A percentile compares a stretch with the other conserved stretches of the same genome.
These are phyloP conservation scores for Oncorhynchus nerka DNA, from an alignment of 2,113 vertebrate genomes.

Conservation along the genomic window DNA sequence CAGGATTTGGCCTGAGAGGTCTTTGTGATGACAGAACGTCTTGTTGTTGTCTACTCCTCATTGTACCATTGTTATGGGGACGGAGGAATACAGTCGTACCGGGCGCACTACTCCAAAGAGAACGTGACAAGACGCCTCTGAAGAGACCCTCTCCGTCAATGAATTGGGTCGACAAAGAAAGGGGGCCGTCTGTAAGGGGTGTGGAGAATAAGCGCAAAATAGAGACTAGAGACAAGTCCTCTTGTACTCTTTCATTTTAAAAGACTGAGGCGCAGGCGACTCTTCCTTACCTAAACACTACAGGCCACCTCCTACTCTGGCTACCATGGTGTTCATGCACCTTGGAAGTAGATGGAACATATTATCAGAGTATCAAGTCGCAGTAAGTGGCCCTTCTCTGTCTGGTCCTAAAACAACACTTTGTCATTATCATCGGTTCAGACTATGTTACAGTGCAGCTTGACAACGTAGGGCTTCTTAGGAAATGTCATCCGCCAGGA, in stretches of 20 bases:
- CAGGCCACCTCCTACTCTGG: too few relatives aligned
- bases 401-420: background rate
- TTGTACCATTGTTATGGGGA: background rate
- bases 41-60: slow-evolving; percentile 13
- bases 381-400: background rate
- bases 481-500: background rate
- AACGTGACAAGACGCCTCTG: background rate
- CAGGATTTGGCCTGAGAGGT: background rate
- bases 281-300: background rate
- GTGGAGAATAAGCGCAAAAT: background rate
- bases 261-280: background rate
- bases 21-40: slow-evolving; percentile 4
- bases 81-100: background rate
- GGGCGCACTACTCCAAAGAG: background rate
- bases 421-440: background rate
- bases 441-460: background rate
- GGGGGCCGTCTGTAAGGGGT: background rate
- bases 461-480: background rate
- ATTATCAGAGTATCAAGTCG: background rate
- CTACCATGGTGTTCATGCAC: too few relatives aligned
- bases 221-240: background rate
- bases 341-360: too few relatives aligned
- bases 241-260: background rate
- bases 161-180: background rate
- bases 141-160: background rate